Base-by-base conservation (phyloP, 2,888 invertebrate genomes). In the Drosophila mulleri region DNA sequence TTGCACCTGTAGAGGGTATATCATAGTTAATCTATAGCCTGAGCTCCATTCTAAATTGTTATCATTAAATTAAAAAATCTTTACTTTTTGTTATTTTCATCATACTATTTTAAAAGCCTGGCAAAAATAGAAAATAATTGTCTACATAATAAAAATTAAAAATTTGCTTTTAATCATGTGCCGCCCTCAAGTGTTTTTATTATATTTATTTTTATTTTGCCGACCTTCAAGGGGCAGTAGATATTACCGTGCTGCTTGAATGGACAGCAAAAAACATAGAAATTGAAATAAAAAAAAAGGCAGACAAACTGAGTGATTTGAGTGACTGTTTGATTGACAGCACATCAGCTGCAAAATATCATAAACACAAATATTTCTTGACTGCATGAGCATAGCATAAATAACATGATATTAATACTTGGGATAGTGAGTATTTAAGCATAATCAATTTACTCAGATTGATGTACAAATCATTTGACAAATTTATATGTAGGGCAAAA, bases 191-290 rank as follows among this genome's bases (percentile, higher is more conserved):
- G 75, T 89, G 60, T 65, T 68, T 78, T 63, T 56, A 61, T 61
- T 47, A 11, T 41, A 44, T 44, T 48, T 32, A 54, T 18, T 44
- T 14, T 20, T 59, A 74, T 41, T 61, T 39, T 44, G 45, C 39
- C 35, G 88, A 88, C 85, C 85, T 85, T 85, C 86, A 72, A 76
- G 64, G 89, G 88, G 90, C 89, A 88, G 88, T 65, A 71, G 71
- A 75, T 39, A 80, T 73, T 83, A 76, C 78, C 59, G 88, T 63
- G 71, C 53, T 81, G 83, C 86, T 85, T 85, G 86, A 88, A 79
- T 86, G 90, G 73, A 48, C 76, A 75, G 68, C 71, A 70, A 83
- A 26, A 69, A 69, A 67, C 45, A 44, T 11, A 79, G 5, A 59
- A 53, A 44, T 41, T 53, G 29, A 12, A 41, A 60, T 23, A 47